Evolutionary conservation across 1,140 invertebrate species (phyloP).

Genomic region (Drosophila tani): DNA sequence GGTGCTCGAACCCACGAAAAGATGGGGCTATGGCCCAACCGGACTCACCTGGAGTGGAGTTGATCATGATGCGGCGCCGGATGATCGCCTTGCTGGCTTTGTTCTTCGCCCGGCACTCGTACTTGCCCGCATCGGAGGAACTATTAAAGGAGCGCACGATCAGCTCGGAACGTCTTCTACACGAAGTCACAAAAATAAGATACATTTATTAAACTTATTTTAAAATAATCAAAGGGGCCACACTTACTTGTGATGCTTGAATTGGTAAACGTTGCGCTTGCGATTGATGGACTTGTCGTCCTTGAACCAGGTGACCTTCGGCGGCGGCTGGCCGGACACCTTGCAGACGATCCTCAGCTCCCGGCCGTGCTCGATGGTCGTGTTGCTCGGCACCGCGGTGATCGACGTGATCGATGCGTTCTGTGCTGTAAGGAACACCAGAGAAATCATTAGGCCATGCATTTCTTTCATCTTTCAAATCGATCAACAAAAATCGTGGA

Average conservation of each 20-base stretch:
- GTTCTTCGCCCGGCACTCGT: constrained; percentile 90
- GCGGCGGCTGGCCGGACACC: constrained; percentile 89
- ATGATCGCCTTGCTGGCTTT: constrained; percentile 76
- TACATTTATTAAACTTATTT: not conserved
- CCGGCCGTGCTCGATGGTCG: constrained; percentile 85
- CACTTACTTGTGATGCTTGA: constrained; percentile 83
- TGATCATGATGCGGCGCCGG: constrained; percentile 77
- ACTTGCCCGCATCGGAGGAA: constrained; percentile 89
- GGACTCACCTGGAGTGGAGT: constrained; percentile 77
- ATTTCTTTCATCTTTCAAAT: constrained; percentile 28
- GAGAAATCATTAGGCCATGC: constrained; percentile 47
- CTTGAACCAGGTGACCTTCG: constrained; percentile 90
- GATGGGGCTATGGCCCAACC: not conserved
- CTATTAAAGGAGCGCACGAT: constrained; percentile 89
- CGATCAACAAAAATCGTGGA: not conserved
- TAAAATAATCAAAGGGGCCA: not conserved
- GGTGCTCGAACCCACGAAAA: constrained; percentile 7
- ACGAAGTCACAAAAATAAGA: constrained; percentile 46
- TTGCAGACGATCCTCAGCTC: constrained; percentile 89
- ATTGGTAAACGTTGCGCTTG: constrained; percentile 82
- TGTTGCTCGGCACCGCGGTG: constrained; percentile 58
- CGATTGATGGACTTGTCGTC: constrained; percentile 87
- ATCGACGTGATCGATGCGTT: constrained; percentile 80
- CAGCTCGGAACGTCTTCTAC: constrained; percentile 91
- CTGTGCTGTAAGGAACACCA: constrained; percentile 81